Base-by-base conservation (phyloP, 2,888 invertebrate genomes). In the Machimus atricapillus region DNA sequence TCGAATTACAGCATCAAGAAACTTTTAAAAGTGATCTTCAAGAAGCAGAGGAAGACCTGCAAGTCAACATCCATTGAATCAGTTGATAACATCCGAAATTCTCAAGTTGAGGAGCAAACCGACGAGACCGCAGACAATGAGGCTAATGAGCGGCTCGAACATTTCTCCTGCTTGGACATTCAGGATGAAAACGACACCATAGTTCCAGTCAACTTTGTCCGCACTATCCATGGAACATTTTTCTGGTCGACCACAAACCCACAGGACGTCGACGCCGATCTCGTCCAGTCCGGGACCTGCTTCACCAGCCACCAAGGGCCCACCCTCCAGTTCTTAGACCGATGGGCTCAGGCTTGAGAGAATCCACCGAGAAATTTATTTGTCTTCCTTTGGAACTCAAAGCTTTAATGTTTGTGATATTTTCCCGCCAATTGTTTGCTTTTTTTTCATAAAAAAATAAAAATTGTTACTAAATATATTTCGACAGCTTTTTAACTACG, bases 191-290 rank as follows among this genome's bases (percentile, higher is more conserved):
- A 31, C 23, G 78, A 56, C 66, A 66, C 31, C 19, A 90, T 91
- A 90, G 92, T 93, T 40, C 97, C 96, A 0, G 96, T 97, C 40
- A 96, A 96, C 92, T 97, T 97, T 92, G 96, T 96, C 16, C 94
- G 96, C 91, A 96, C 96, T 66, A 95, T 95, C 90, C 96, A 96
- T 88, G 97, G 97, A 89, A 96, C 96, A 88, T 97, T 97, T 94
- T 96, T 96, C 94, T 97, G 97, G 96, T 66, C 66, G 9, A 96
- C 96, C 81, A 95, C 96, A 66, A 94, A 92, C 85, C 90, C 92
- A 86, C 91, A 92, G 90, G 92, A 92, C 66, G 90, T 89, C 85
- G 90, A 90, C 58, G 87, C 79, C 76, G 92, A 92, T 89, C 89
- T 92, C 76, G 89, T 92, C 86, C 91, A 92, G 89, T 92, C 92